phyloP scores from a whole-genome alignment of 2,113 vertebrate genomes.

The Gnathonemus echidnorhynchus region DNA sequence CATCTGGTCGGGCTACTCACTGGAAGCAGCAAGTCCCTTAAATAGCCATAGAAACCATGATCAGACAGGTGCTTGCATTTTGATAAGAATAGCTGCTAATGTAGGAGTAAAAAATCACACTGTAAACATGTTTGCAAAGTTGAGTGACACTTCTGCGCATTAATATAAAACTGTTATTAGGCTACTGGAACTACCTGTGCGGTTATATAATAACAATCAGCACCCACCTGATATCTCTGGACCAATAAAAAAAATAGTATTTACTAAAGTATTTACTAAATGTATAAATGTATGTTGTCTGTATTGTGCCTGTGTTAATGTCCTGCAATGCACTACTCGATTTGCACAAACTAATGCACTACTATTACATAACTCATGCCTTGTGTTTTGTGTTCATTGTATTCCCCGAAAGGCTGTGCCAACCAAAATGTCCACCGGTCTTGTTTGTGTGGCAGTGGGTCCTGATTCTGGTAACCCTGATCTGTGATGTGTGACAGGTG shows the following conservation, averaged over 20 bases:
- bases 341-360: background rate
- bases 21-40: no score
- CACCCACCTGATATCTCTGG: background rate
- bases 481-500: slow-evolving; percentile 53
- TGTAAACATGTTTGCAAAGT: no score
- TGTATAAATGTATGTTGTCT: background rate
- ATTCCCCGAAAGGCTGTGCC: background rate
- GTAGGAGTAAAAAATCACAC: background rate
- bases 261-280: background rate
- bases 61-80: background rate
- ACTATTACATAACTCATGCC: background rate
- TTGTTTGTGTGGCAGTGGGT: background rate
- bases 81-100: background rate
- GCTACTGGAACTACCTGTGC: no score
- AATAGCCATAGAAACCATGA: background rate
- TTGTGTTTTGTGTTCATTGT: background rate
- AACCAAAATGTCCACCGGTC: background rate
- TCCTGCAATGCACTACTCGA: background rate
- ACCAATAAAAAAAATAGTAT: background rate
- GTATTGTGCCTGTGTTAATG: background rate
- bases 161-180: background rate
- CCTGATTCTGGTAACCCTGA: background rate
- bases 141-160: background rate
- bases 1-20: no score
- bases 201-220: background rate